Evolutionary conservation across 2,113 vertebrate species (phyloP), one percentile per base, ranked within the genome.

Genomic region (Micronycteris hirsuta): DNA sequence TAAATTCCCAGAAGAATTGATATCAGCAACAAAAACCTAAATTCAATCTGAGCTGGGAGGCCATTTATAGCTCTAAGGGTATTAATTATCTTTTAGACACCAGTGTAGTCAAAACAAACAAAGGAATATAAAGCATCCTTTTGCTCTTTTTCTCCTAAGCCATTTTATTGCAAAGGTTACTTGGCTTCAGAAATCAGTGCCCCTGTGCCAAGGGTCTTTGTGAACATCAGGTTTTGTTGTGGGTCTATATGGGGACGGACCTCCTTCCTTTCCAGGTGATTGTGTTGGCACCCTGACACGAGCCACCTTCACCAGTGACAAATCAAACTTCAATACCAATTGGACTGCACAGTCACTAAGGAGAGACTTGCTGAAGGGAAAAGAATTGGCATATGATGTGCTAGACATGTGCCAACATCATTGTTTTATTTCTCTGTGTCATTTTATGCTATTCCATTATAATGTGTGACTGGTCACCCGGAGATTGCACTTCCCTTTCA

Each of bases 171-270:
- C 33, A 81, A 28, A 95, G 41, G 28, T 92, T 85, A 12, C 26
- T 56, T 88, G 65, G 20, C 47, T 93, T 1, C 63, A 77, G 43
- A 7, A 11, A 78, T 73, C 11, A 1, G 36, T 65, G 28, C 7
- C 14, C 41, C 11, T 68, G 36, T 92, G 84, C 61, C 89, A 93
- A 77, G 4, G 33, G 16, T 63, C 81, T 96, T 90, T 89, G 74
- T 90, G 26, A 84, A 91, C 70, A 76, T 93, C 86, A 68, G 70
- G 54, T 67, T 96, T 91, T 93, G 61, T 95, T 81, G 22, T n/a
- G 28, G 10, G 36, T 86, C 54, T 73, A 15, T 49, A 17, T 74
- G 61, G 71, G 33, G 93, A 56, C 52, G 85, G 24, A 84, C 82
- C 52, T 43, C 13, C 45, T 90, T 96, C 36, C 8, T 80, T 71